These are phyloP conservation scores for Micrastur ruficollis DNA, from an alignment of 2,797 vertebrate species.

Conservation along the genomic window DNA sequence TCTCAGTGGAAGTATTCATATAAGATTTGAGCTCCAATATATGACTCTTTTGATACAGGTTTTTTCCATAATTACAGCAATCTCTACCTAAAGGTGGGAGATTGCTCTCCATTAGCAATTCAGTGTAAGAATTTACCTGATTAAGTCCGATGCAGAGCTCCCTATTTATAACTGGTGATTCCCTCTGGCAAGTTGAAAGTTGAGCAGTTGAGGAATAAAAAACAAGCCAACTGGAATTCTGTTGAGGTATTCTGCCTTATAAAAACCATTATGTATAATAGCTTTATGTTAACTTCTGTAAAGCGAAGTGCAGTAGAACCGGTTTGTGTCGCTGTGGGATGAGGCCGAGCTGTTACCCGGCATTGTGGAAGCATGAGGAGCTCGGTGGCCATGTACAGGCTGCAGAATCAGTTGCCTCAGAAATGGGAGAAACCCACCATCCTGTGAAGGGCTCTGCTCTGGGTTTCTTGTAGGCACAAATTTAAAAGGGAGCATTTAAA, in stretches of 20 bases:
- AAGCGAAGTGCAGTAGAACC: neutral
- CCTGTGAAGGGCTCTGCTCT: constrained; percentile 13
- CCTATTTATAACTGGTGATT: neutral
- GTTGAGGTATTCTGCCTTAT: constrained; percentile 33
- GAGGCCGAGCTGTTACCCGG: neutral
- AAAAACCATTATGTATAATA: neutral
- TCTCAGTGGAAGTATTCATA: neutral
- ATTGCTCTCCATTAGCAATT: neutral
- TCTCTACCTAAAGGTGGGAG: neutral
- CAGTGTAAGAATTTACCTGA: neutral
- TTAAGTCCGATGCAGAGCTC: neutral
- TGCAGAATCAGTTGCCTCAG: neutral
- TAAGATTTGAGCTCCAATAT: neutral
- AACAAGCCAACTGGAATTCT: neutral
- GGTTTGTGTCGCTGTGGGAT: neutral
- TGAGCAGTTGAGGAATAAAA: neutral
- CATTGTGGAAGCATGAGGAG: neutral
- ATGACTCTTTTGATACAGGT: neutral
- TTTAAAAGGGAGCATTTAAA: constrained; percentile 36
- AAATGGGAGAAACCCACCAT: constrained; percentile 21
- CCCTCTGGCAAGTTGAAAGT: neutral
- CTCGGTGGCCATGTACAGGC: rapidly evolving
- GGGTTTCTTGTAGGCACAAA: constrained; percentile 29
- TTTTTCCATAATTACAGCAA: neutral
- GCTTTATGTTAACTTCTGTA: constrained; percentile 5